A percentile compares a stretch with the other conserved stretches of the same genome.
phyloP scores from a whole-genome alignment of 2,797 vertebrate species.

The Phyllotis vaccarum region DNA sequence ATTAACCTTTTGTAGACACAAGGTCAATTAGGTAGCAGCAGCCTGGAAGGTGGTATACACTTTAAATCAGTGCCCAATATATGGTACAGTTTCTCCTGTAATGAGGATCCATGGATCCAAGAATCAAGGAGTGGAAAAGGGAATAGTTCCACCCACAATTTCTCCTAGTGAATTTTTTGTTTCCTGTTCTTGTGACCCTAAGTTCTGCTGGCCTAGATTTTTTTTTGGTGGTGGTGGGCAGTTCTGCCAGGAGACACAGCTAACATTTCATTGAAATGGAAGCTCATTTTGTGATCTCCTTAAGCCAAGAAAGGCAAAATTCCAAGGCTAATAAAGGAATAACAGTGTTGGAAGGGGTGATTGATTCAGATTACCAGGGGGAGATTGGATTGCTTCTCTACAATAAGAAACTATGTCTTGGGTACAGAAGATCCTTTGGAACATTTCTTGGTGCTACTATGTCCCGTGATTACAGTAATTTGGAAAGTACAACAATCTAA shows the following conservation, averaged over 20 bases:
- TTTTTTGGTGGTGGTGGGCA: background rate
- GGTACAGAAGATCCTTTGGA: background rate
- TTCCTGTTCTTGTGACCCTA: background rate
- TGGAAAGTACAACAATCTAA: background rate
- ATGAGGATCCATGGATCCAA: background rate
- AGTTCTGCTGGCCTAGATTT: background rate
- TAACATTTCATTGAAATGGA: background rate
- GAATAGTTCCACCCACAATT: background rate
- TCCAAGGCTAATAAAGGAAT: background rate
- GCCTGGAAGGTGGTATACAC: background rate
- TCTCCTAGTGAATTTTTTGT: background rate
- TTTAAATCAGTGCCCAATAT: background rate
- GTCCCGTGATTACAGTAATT: background rate
- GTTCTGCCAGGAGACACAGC: background rate
- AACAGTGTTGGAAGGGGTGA: background rate
- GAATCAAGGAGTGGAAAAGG: background rate
- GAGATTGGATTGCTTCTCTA: background rate
- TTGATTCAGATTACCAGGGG: background rate
- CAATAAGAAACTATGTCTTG: background rate
- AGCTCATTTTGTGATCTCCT: background rate
- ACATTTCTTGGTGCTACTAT: background rate
- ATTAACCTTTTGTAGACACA: background rate
- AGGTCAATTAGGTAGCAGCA: background rate
- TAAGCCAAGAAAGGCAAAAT: background rate
- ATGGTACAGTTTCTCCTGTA: background rate